Percentiles rank a stretch among this genome's conserved stretches.
Conservation (phyloP, 1,140 invertebrate species). For the Physella acuta region DNA sequence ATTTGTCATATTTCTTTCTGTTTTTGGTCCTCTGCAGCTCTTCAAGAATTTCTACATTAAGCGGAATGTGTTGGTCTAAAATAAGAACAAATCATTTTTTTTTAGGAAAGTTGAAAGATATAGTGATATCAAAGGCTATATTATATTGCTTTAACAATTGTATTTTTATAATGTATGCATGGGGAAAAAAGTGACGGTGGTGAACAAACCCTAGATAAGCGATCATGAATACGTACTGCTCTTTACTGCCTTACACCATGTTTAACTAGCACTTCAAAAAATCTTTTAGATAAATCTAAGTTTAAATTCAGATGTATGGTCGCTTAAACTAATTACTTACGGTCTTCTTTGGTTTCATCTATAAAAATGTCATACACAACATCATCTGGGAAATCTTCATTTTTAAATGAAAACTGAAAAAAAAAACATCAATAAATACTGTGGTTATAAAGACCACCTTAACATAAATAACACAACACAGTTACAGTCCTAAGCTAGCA, state of each 20-base stretch:
- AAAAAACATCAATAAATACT: neutral
- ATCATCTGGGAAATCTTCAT: conserved; percentile 26
- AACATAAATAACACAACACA: neutral
- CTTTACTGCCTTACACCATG: neutral
- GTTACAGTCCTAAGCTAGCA: neutral
- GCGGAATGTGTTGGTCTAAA: conserved; percentile 16
- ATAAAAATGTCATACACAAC: conserved; percentile 25
- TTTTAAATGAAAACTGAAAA: conserved; percentile 16
- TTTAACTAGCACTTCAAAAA: neutral
- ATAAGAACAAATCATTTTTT: too few species aligned
- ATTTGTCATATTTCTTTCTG: conserved; percentile 1
- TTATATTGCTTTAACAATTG: too few species aligned
- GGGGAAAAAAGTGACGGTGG: too few species aligned
- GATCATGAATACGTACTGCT: neutral
- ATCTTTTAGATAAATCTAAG: neutral
- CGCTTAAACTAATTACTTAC: conserved; percentile 18
- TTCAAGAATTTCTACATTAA: conserved; percentile 19
- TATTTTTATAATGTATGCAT: too few species aligned
- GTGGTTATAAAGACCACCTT: neutral
- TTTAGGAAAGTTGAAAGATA: too few species aligned
- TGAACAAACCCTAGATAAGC: too few species aligned
- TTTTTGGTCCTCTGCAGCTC: neutral
- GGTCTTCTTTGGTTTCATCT: conserved; percentile 26
- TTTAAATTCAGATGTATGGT: too few species aligned
- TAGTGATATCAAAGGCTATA: too few species aligned